Evolutionary conservation across 2,888 invertebrate species (phyloP).

Genomic region (Aquatica leii): DNA sequence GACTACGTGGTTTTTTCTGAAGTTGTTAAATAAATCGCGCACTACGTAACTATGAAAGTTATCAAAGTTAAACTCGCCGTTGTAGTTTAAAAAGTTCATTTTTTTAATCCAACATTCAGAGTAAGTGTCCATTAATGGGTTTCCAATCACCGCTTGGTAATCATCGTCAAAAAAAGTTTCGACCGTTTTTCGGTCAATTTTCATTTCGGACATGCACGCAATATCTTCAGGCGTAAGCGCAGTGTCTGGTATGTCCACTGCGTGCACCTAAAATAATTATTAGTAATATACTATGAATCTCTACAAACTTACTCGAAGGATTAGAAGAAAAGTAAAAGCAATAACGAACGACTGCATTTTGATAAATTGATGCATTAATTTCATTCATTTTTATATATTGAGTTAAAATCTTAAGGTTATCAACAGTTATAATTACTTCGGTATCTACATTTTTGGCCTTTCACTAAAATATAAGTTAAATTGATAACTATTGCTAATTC

Average conservation of each 20-base stretch:
- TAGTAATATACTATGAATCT: too few species aligned
- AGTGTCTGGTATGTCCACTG: background rate
- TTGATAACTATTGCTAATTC: too few species aligned
- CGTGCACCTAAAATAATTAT: background rate
- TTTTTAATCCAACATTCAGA: constrained; percentile 3
- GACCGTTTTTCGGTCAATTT: background rate
- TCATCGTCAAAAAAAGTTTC: background rate
- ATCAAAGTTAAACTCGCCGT: background rate
- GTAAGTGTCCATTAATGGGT: background rate
- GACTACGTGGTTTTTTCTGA: background rate
- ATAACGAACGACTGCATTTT: too few species aligned
- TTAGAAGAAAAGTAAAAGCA: too few species aligned
- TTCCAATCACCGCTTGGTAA: background rate
- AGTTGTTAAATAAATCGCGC: background rate
- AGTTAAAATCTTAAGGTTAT: too few species aligned
- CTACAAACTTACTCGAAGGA: too few species aligned
- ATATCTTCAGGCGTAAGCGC: background rate
- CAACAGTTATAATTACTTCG: too few species aligned
- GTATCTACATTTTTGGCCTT: too few species aligned
- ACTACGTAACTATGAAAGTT: background rate
- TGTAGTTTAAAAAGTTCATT: constrained; percentile 2
- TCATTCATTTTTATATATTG: too few species aligned
- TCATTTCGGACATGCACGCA: background rate
- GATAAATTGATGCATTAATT: too few species aligned
- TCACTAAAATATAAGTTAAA: too few species aligned